Evolutionary conservation across 2,888 invertebrate genomes (phyloP).

Genomic region (Mesorhabditis belari): DNA sequence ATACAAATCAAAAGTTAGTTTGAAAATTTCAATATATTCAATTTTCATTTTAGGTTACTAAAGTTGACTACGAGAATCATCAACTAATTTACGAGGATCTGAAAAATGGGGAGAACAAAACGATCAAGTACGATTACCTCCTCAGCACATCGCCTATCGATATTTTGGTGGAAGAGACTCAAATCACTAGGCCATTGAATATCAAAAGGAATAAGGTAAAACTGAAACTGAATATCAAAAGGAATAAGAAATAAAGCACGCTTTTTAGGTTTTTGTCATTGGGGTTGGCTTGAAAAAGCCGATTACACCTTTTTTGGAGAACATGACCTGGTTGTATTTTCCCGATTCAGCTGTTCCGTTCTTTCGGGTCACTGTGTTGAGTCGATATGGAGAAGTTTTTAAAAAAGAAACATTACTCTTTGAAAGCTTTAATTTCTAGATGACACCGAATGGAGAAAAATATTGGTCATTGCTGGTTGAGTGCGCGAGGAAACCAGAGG

Average conservation of each 20-base stretch:
- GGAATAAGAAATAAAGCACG: neutral
- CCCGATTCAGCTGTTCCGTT: conserved; percentile 50
- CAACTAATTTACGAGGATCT: conserved; percentile 25
- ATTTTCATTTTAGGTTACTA: conserved; percentile 17
- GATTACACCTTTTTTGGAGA: conserved; percentile 42
- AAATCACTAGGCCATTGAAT: conserved; percentile 38
- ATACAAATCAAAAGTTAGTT: conserved; percentile 33
- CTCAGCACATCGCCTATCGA: conserved; percentile 48
- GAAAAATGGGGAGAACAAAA: conserved; percentile 15
- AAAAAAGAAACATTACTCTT: too few relatives aligned
- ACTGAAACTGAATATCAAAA: neutral
- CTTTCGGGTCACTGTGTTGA: conserved; percentile 50
- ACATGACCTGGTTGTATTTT: conserved; percentile 51
- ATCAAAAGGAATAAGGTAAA: conserved; percentile 42
- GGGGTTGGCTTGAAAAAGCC: conserved; percentile 48
- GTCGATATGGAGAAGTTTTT: conserved; percentile 45
- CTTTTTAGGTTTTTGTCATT: conserved; percentile 42
- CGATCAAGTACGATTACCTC: conserved; percentile 39
- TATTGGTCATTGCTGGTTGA: conserved; percentile 53
- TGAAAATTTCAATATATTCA: too few relatives aligned
- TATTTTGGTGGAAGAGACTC: conserved; percentile 39
- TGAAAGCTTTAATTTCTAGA: conserved; percentile 5
- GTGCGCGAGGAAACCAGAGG: conserved; percentile 43
- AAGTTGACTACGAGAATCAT: conserved; percentile 29
- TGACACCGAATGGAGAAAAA: conserved; percentile 46